Percentiles rank a stretch among this genome's conserved stretches.
phyloP scores from a whole-genome alignment of 2,113 vertebrate species.

The Hiodon tergisus region DNA sequence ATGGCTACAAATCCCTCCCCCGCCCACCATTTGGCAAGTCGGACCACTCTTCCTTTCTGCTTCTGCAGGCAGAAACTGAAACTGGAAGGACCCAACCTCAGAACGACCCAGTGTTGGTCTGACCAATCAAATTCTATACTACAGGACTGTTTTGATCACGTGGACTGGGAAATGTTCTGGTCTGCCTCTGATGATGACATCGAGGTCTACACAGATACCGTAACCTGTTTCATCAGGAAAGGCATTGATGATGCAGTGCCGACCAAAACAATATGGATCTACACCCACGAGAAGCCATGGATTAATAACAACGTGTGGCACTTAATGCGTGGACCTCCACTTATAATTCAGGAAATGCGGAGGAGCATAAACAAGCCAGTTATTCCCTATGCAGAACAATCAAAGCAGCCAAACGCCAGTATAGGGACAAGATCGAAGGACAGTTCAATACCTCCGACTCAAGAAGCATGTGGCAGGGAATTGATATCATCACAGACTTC shows the following conservation, averaged over 20 bases:
- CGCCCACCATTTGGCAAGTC: neutral
- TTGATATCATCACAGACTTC: neutral
- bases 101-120: neutral
- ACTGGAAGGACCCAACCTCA: neutral
- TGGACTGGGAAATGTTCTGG: conserved; percentile 17
- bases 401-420: conserved; percentile 1
- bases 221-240: neutral
- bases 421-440: neutral
- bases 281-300: neutral
- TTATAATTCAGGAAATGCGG: neutral
- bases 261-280: neutral
- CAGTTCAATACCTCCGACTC: neutral
- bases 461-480: conserved; percentile 5
- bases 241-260: neutral
- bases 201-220: no score
- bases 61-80: conserved; percentile 16
- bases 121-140: conserved; percentile 10
- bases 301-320: neutral
- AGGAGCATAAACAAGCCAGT: neutral
- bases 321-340: neutral
- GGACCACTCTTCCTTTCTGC: conserved; percentile 9
- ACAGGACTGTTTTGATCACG: conserved; percentile 15
- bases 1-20: conserved; percentile 13
- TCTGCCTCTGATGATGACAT: neutral
- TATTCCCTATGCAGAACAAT: neutral